phyloP scores from a whole-genome alignment of 2,113 vertebrate species.

The Cairina moschata region DNA sequence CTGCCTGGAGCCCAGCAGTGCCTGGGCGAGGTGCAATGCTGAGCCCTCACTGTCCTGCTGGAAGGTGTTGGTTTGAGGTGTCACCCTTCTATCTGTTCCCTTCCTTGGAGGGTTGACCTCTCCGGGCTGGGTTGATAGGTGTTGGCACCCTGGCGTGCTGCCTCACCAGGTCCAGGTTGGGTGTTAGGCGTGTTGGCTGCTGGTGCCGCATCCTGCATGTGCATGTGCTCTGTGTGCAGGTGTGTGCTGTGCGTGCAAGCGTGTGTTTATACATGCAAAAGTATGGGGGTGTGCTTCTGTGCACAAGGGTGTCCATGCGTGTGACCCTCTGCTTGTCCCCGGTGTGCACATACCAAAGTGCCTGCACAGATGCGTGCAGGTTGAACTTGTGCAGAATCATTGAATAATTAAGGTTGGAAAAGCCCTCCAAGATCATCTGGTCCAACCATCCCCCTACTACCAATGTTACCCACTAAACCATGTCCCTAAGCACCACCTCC shows the following conservation, averaged over 20 bases:
- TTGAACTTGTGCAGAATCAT: too few species aligned
- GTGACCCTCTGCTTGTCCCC: not conserved
- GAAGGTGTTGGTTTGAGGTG: not conserved
- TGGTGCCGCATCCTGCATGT: rapidly evolving
- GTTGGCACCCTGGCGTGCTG: not conserved
- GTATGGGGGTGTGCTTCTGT: not conserved
- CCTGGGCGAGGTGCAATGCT: not conserved
- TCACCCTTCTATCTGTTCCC: rapidly evolving
- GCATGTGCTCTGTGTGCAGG: not conserved
- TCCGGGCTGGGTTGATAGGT: too few species aligned
- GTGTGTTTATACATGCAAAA: too few species aligned
- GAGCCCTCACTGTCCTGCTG: not conserved
- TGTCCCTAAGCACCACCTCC: too few species aligned
- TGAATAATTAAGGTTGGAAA: too few species aligned
- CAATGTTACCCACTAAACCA: too few species aligned
- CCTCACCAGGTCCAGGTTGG: not conserved
- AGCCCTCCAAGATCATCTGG: too few species aligned
- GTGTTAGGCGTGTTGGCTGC: rapidly evolving
- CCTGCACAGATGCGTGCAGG: rapidly evolving
- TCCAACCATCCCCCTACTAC: too few species aligned
- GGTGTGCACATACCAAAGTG: too few species aligned
- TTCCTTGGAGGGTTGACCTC: too few species aligned
- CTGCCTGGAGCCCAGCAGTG: rapidly evolving
- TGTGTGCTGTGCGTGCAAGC: rapidly evolving
- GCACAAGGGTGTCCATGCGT: rapidly evolving